A percentile compares a stretch with the other conserved stretches of the same genome.
phyloP scores from a whole-genome alignment of 2,113 vertebrate genomes.

The Pteruthius melanotis region DNA sequence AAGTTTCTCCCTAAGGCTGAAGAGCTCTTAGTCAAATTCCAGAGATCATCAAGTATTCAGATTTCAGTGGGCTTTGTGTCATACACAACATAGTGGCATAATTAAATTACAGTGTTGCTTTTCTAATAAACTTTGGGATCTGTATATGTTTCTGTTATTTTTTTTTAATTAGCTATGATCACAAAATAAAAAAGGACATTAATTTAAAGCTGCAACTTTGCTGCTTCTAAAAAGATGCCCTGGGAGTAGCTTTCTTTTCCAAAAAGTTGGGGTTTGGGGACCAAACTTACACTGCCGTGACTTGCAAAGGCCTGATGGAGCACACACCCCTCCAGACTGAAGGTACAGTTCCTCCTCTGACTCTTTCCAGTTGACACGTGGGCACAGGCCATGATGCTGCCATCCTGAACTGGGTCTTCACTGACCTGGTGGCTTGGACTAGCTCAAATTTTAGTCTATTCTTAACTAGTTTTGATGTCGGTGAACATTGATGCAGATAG shows the following conservation, averaged over 20 bases:
- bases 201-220: slow-evolving; percentile 7
- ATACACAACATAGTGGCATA: slow-evolving; percentile 54
- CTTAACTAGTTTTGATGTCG: neutral
- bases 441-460: neutral
- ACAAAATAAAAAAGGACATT: slow-evolving; percentile 16
- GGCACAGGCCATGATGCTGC: neutral
- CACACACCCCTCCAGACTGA: neutral
- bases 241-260: neutral
- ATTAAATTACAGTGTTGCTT: slow-evolving; percentile 68
- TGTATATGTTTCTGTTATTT: slow-evolving; percentile 54
- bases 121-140: slow-evolving; percentile 59
- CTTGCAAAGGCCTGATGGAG: neutral
- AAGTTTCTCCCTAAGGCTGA: slow-evolving; percentile 60
- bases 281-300: neutral
- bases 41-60: slow-evolving; percentile 70
- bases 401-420: neutral
- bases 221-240: neutral
- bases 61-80: slow-evolving; percentile 66
- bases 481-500: neutral
- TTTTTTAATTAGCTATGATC: slow-evolving; percentile 62
- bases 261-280: neutral
- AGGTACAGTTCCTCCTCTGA: neutral
- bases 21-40: slow-evolving; percentile 69
- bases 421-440: neutral
- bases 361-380: rapidly evolving